Conservation (phyloP, 2,797 vertebrate species). For the Cryptoprocta ferox region DNA sequence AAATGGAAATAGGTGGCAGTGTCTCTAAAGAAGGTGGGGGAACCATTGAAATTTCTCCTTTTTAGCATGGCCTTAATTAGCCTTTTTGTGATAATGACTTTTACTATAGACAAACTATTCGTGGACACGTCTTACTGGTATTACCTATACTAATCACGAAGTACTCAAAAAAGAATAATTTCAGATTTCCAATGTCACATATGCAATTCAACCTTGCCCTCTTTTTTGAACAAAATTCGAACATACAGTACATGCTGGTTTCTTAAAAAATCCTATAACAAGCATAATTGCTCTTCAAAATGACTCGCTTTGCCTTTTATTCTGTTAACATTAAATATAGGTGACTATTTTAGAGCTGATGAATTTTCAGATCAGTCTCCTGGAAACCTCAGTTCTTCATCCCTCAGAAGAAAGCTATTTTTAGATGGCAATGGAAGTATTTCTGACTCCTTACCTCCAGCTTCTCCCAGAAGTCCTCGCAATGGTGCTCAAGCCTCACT, state of each 20-base stretch:
- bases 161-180: constrained; percentile 19
- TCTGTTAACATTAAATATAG: constrained; percentile 81
- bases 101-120: constrained; percentile 33
- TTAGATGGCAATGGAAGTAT: constrained; percentile 93
- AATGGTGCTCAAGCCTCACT: constrained; percentile 73
- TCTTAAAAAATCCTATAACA: constrained; percentile 23
- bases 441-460: constrained; percentile 91
- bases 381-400: constrained; percentile 97
- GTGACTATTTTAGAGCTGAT: constrained; percentile 93
- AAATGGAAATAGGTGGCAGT: background rate
- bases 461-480: constrained; percentile 88
- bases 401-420: constrained; percentile 96
- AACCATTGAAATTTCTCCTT: background rate
- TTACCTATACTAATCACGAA: constrained; percentile 7
- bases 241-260: background rate
- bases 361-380: constrained; percentile 93
- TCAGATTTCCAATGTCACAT: constrained; percentile 16
- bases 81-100: constrained; percentile 11
- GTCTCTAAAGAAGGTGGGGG: background rate
- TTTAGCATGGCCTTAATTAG: constrained; percentile 37
- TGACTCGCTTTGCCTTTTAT: constrained; percentile 46
- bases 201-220: background rate
- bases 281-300: background rate
- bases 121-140: background rate
- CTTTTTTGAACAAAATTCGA: background rate